Evolutionary conservation across 2,888 invertebrate genomes (phyloP), one percentile per base, ranked within the genome.

Genomic region (Elaeidobius kamerunicus): DNA sequence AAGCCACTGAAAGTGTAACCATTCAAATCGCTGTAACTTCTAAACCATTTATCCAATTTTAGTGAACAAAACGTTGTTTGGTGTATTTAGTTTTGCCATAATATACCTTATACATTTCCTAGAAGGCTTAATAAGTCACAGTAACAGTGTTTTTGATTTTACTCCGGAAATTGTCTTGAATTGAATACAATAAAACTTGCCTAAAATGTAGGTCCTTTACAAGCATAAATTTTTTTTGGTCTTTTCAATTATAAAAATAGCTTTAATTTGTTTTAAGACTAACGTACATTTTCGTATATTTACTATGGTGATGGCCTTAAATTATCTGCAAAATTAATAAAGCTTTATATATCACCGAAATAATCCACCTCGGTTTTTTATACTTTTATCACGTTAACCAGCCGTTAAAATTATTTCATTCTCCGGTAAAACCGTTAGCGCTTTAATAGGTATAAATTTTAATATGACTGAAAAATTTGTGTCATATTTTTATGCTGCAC

Each of bases 401-500:
- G 54, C 55, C 54, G 57, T 51, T 57, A 46, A 51, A 47, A 53
- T 52, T 52, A 53, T 56, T 56, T 39, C 45, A 49, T 56, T 56
- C 45, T 46, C 44, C 48, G 42, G 49, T 52, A 42, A 48, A 56
- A 52, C 48, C 44, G 46, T 46, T 56, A 39, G 49, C 32, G 49
- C 52, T 32, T 49, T 49, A 45, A 49, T 18, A 35, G 55, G 43
- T 40, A 56, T 51, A 53, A 56, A 61, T 64, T 63, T 60, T 61
- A 61, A 63, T 62, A 63, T 60, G 42, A 46, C 52, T 63, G 61
- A 61, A 61, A 64, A 61, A 64, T 64, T 60, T 58, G 59, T 56
- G 60, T 61, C 59, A 57, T 59, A 61, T 49, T 54, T 53, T 45
- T 48, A 16, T 34, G 47, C 45, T 20, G 39, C 41, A 45, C 34